phyloP scores from a whole-genome alignment of 2,888 invertebrate genomes.

The Zhuqinia jingwanae region DNA sequence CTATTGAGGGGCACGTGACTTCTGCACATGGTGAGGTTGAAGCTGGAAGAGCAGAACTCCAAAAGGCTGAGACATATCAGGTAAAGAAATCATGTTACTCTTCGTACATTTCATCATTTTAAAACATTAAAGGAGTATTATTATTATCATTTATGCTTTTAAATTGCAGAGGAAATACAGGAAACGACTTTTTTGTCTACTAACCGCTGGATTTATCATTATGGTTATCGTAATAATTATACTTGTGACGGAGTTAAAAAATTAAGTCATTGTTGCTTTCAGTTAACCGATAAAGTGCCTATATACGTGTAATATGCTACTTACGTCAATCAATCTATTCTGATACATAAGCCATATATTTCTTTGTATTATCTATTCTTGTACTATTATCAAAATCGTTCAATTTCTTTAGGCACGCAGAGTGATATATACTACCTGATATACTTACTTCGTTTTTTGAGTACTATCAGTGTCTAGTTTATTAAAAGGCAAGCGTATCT shows the following conservation, averaged over 20 bases:
- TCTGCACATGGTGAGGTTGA: conserved; percentile 88
- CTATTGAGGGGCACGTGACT: conserved; percentile 91
- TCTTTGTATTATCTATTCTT: too few relatives aligned
- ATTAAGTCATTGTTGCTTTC: conserved; percentile 15
- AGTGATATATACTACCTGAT: too few relatives aligned
- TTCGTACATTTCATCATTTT: background rate
- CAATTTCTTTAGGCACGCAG: too few relatives aligned
- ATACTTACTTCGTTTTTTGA: too few relatives aligned
- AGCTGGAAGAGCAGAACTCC: conserved; percentile 88
- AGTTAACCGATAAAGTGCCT: too few relatives aligned
- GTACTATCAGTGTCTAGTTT: too few relatives aligned
- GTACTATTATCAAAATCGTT: too few relatives aligned
- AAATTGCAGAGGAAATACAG: conserved; percentile 83
- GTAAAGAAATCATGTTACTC: too few relatives aligned
- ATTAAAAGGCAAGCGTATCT: too few relatives aligned
- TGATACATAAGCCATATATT: too few relatives aligned
- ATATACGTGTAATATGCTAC: too few relatives aligned
- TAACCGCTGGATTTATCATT: conserved; percentile 86
- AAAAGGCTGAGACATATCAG: conserved; percentile 91
- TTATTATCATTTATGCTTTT: conserved; percentile 32
- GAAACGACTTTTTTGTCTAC: conserved; percentile 87
- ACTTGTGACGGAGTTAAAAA: conserved; percentile 82
- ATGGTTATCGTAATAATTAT: conserved; percentile 87
- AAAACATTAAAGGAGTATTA: background rate
- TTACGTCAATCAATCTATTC: too few relatives aligned